Evolutionary conservation across 2,888 invertebrate genomes (phyloP), one percentile per base, ranked within the genome.

Genomic region (Drosophila recens): DNA sequence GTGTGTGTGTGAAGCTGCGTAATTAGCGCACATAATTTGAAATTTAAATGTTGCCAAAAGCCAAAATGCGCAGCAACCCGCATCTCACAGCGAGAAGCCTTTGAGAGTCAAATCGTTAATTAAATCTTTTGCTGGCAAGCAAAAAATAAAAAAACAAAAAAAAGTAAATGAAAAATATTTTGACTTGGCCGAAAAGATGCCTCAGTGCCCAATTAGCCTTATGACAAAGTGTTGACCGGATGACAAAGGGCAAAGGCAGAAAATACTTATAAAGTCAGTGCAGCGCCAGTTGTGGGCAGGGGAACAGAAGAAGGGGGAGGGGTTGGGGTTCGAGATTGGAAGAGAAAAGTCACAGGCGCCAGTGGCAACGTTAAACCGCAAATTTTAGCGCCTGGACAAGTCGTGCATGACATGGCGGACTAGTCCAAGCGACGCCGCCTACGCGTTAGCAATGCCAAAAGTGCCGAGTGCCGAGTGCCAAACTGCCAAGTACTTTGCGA

Each of bases 41-140:
- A 86, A 90, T 86, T 86, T 86, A 86, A 86, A 86, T 86, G 90
- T 89, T 54, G 90, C 89, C 90, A 89, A 86, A 87, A 88, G 86
- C 77, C 79, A 75, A 79, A 82, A 77, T 79, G 52, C 61, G 51
- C 51, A 54, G 67, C 58, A 63, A 65, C 75, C 78, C 67, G 72
- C 73, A 66, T 66, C 74, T 56, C 42, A 23, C 57, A 20, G 52
- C 1, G 82, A 83, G 82, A 83, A 83, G 80, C 84, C 90, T 90
- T 90, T 90, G 78, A 75, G 72, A 86, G 74, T 77, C 81, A 87
- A 83, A 87, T 83, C 90, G 89, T 88, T 86, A 90, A 86, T 86
- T 86, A 89, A 86, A 86, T 86, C 72, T 77, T 74, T 81, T 71
- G 69, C 67, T 53, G 49, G 62, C 76, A 34, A 54, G 45, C 17